Conservation (phyloP, 2,888 invertebrate genomes). For the Monopis laevigella region DNA sequence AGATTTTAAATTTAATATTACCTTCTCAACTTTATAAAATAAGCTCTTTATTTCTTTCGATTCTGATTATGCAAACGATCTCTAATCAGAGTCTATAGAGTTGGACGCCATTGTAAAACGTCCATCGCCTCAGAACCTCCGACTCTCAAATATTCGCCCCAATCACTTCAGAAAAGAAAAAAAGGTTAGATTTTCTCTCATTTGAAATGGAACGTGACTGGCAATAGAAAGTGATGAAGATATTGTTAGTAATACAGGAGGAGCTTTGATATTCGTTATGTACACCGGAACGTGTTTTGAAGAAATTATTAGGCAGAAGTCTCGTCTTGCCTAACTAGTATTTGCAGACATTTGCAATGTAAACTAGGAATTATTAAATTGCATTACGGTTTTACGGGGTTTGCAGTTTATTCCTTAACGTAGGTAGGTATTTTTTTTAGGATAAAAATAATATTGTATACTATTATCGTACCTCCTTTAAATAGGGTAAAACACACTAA, state of each 20-base stretch:
- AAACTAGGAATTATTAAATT: too few relatives aligned
- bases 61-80: conserved; percentile 47
- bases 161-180: conserved; percentile 42
- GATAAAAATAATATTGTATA: too few relatives aligned
- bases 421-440: too few relatives aligned
- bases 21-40: too few relatives aligned
- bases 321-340: too few relatives aligned
- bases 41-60: conserved; percentile 19
- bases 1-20: too few relatives aligned
- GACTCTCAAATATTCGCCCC: conserved; percentile 38
- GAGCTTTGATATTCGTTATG: conserved; percentile 44
- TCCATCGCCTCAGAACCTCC: conserved; percentile 26
- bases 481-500: too few relatives aligned
- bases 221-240: conserved; percentile 42
- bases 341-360: too few relatives aligned
- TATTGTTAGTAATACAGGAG: conserved; percentile 36
- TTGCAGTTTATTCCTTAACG: too few relatives aligned
- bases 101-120: conserved; percentile 37
- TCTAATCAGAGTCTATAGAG: conserved; percentile 39
- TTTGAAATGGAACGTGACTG: conserved; percentile 46
- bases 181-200: conserved; percentile 55
- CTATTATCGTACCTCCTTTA: too few relatives aligned
- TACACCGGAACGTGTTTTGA: conserved; percentile 42
- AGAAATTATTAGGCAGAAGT: conserved; percentile 36
- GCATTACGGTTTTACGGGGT: too few relatives aligned